Evolutionary conservation across 2,113 vertebrate species (phyloP).

Genomic region (Hippocampus mohnikei): DNA sequence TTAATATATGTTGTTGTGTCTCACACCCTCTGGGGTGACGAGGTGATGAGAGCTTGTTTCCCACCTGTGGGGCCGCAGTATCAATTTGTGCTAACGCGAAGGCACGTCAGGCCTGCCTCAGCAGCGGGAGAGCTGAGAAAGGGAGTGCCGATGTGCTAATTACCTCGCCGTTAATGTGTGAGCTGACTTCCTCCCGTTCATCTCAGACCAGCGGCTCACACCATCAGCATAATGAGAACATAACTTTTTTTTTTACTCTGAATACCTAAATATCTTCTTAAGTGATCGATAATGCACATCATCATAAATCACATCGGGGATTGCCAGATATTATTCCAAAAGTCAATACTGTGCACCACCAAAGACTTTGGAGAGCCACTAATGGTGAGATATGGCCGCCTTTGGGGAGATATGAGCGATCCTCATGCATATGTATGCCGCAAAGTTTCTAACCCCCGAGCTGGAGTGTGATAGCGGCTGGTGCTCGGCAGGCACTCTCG

Average conservation of each 20-base stretch:
- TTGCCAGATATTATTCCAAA: slow-evolving; percentile 94
- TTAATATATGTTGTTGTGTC: slow-evolving; percentile 71
- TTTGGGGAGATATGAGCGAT: slow-evolving; percentile 83
- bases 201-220: slow-evolving; percentile 79
- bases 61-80: slow-evolving; percentile 67
- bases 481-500: slow-evolving; percentile 83
- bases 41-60: slow-evolving; percentile 71
- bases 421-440: slow-evolving; percentile 69
- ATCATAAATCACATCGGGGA: slow-evolving; percentile 90
- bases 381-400: slow-evolving; percentile 89
- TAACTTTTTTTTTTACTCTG: slow-evolving; percentile 85
- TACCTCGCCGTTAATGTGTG: slow-evolving; percentile 71
- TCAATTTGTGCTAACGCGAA: slow-evolving; percentile 67
- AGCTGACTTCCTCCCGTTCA: slow-evolving; percentile 72
- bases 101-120: slow-evolving; percentile 46
- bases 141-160: slow-evolving; percentile 74
- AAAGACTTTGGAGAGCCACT: slow-evolving; percentile 80
- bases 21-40: slow-evolving; percentile 66
- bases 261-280: slow-evolving; percentile 95
- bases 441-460: slow-evolving; percentile 70
- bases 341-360: slow-evolving; percentile 86
- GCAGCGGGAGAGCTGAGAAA: slow-evolving; percentile 61
- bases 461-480: slow-evolving; percentile 81
- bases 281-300: slow-evolving; percentile 95
- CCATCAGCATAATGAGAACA: slow-evolving; percentile 82